Conservation (phyloP, 2,797 vertebrate genomes). For the Coracias cyanogaster region DNA sequence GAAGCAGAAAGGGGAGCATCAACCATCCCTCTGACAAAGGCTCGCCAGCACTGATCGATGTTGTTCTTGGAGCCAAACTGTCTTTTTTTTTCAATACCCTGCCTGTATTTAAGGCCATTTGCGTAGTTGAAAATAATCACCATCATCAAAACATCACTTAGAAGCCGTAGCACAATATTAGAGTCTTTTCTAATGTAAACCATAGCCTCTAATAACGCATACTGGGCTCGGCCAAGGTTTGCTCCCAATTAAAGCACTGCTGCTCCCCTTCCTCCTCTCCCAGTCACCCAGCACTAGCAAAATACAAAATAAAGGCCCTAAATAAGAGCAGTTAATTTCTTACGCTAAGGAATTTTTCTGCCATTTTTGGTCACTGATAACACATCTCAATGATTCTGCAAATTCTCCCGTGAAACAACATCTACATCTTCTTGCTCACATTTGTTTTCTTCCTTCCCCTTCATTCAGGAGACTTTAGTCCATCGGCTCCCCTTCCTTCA, state of each 20-base stretch:
- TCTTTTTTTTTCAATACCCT: neutral
- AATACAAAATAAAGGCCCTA: slow-evolving; percentile 11
- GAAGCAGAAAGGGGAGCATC: neutral
- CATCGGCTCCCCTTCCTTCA: slow-evolving; percentile 19
- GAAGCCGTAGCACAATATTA: neutral
- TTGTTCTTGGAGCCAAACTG: neutral
- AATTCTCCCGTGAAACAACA: slow-evolving; percentile 22
- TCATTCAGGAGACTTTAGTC: slow-evolving; percentile 60
- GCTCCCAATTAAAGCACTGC: neutral
- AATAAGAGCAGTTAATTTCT: slow-evolving; percentile 3
- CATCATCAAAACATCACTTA: slow-evolving; percentile 4
- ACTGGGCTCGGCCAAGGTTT: neutral
- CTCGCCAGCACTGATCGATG: neutral
- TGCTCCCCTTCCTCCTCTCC: neutral
- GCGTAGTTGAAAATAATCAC: neutral
- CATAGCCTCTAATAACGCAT: neutral
- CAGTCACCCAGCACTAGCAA: neutral
- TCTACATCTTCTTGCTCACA: neutral
- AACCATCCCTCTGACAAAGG: neutral
- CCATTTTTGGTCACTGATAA: neutral
- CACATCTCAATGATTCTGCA: slow-evolving; percentile 25
- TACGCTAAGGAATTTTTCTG: slow-evolving; percentile 10
- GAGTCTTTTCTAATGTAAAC: slow-evolving; percentile 43
- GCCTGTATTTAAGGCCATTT: neutral
- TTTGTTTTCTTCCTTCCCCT: slow-evolving; percentile 55